Conservation (phyloP, 2,888 invertebrate genomes). For the Clusia tigrina region DNA sequence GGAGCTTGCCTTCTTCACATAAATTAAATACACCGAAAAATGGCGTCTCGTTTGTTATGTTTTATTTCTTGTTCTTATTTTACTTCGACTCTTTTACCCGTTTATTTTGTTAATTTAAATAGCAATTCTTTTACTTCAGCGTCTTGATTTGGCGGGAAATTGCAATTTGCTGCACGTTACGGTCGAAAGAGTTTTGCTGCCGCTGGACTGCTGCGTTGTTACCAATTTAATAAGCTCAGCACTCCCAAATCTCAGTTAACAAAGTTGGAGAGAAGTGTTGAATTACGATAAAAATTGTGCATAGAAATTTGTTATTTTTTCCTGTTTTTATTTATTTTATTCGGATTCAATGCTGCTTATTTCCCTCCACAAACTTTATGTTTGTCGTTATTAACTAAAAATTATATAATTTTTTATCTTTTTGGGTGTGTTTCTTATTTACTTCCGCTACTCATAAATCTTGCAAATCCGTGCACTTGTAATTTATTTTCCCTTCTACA, state of each 20-base stretch:
- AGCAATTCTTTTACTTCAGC: not conserved
- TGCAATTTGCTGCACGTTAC: constrained; percentile 3
- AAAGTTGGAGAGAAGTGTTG: not conserved
- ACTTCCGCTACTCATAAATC: constrained; percentile 33
- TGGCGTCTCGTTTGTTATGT: constrained; percentile 6
- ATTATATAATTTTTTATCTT: not conserved
- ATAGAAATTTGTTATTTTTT: constrained; percentile 19
- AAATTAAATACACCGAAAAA: constrained; percentile 35
- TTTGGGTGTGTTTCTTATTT: constrained; percentile 14
- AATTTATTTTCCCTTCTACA: too few species aligned
- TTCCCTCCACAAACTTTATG: not conserved
- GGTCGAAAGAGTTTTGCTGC: constrained; percentile 10
- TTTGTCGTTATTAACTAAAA: not conserved
- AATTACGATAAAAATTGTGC: constrained; percentile 15
- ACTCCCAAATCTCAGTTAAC: not conserved
- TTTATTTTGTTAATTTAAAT: not conserved
- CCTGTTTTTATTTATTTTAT: constrained; percentile 4
- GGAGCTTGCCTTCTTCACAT: constrained; percentile 38
- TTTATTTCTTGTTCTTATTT: not conserved
- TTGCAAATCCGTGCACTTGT: constrained; percentile 24
- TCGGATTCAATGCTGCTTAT: not conserved
- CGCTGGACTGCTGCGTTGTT: constrained; percentile 8
- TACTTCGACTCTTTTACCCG: not conserved
- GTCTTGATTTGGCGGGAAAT: constrained; percentile 9
- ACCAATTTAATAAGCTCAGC: constrained; percentile 12